Conservation (phyloP, 2,113 vertebrate species). For the Paradisaea rubra region DNA sequence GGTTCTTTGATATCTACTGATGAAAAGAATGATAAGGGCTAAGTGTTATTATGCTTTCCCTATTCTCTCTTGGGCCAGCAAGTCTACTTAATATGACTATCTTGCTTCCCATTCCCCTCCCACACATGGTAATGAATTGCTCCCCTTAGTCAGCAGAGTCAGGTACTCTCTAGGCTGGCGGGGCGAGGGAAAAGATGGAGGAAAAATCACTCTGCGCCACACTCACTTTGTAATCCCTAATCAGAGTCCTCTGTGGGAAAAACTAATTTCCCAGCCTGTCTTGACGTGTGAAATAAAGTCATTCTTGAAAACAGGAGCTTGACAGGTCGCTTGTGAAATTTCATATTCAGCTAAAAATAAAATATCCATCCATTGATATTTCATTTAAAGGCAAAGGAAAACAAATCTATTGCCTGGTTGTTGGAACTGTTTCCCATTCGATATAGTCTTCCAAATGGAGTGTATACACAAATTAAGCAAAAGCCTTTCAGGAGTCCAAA, state of each 20-base stretch:
- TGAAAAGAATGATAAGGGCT: constrained; percentile 1
- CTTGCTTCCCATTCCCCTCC: not conserved
- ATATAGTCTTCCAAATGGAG: not conserved
- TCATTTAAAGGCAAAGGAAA: constrained; percentile 64
- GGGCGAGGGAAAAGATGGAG: constrained; percentile 15
- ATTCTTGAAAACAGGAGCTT: constrained; percentile 62
- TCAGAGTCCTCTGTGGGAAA: constrained; percentile 60
- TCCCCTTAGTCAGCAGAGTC: constrained; percentile 28
- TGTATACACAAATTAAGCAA: not conserved
- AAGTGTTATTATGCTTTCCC: not conserved
- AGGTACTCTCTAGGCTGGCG: not conserved
- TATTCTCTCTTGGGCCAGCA: constrained; percentile 4
- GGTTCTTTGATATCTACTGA: constrained; percentile 11
- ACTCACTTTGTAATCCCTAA: constrained; percentile 64
- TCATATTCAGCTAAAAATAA: constrained; percentile 68
- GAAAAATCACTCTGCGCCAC: not conserved
- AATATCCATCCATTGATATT: constrained; percentile 72
- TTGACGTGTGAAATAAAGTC: constrained; percentile 67
- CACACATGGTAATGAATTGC: not conserved
- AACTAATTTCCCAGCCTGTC: constrained; percentile 73
- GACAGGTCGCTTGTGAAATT: constrained; percentile 63
- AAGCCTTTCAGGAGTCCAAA: not conserved
- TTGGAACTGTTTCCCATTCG: not conserved
- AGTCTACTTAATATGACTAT: not conserved
- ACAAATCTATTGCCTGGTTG: constrained; percentile 23